A percentile compares a stretch with the other conserved stretches of the same genome.
phyloP scores from a whole-genome alignment of 2,888 invertebrate species.

The Eristalinus sepulchralis region DNA sequence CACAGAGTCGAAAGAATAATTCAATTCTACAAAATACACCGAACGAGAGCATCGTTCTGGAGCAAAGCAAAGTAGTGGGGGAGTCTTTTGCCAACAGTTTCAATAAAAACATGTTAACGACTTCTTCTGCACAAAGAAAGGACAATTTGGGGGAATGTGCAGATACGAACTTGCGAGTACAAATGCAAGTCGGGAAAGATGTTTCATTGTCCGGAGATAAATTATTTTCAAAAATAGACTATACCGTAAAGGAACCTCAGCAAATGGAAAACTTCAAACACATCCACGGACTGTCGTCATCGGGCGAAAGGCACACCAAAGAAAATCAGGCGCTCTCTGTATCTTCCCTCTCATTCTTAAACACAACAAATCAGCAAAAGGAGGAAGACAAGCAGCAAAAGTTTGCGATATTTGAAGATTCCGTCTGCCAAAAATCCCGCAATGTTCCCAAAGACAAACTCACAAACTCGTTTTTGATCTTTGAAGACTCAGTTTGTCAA shows the following conservation, averaged over 20 bases:
- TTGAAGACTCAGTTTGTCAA: conserved; percentile 7
- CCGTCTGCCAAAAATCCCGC: not conserved
- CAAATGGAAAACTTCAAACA: not conserved
- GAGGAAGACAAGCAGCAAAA: not conserved
- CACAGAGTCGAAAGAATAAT: not conserved
- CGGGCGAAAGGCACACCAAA: not conserved
- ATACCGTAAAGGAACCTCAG: too few species aligned
- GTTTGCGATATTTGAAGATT: not conserved
- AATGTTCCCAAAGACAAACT: not conserved
- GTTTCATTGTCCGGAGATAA: too few species aligned
- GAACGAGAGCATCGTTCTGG: not conserved
- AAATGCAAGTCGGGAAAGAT: too few species aligned
- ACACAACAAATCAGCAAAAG: not conserved
- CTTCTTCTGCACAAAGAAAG: not conserved
- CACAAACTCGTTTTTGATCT: not conserved
- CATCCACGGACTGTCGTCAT: not conserved
- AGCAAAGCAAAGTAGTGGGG: not conserved
- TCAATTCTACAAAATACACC: not conserved
- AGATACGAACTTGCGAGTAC: not conserved
- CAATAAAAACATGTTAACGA: not conserved
- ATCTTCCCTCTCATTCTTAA: not conserved
- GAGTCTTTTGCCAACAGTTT: not conserved
- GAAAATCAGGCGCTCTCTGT: not conserved
- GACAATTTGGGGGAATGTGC: not conserved
- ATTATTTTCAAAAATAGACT: too few species aligned